These are phyloP conservation scores for Procambarus clarkii DNA, from an alignment of 1,140 invertebrate genomes.

Conservation along the genomic window DNA sequence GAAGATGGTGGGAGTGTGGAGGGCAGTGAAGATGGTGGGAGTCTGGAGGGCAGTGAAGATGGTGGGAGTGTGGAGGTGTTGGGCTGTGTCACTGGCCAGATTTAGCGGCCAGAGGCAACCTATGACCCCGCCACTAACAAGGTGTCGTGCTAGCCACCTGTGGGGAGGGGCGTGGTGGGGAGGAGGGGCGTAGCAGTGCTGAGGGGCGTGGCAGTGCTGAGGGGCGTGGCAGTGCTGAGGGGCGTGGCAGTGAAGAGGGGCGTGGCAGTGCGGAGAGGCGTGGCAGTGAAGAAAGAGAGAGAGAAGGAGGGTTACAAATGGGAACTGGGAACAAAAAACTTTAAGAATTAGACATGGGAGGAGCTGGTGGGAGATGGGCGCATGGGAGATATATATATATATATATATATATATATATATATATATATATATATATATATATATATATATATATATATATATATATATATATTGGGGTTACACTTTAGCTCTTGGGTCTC, in stretches of 20 bases:
- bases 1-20: too few species aligned
- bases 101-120: constrained; percentile 30
- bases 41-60: constrained; percentile 10
- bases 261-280: background rate
- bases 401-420: too few species aligned
- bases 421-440: too few species aligned
- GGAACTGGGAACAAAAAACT: too few species aligned
- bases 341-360: too few species aligned
- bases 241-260: background rate
- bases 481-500: too few species aligned
- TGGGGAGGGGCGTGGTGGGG: background rate
- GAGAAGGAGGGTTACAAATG: too few species aligned
- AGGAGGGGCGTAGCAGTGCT: background rate
- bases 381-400: too few species aligned
- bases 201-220: background rate
- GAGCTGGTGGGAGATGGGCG: too few species aligned
- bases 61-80: background rate
- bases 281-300: too few species aligned
- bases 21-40: background rate
- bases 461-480: too few species aligned
- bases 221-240: background rate
- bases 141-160: background rate
- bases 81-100: constrained; percentile 19
- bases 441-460: too few species aligned
- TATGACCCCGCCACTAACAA: constrained; percentile 35